Conservation (phyloP, 2,113 vertebrate species). For the Varanus salvator region DNA sequence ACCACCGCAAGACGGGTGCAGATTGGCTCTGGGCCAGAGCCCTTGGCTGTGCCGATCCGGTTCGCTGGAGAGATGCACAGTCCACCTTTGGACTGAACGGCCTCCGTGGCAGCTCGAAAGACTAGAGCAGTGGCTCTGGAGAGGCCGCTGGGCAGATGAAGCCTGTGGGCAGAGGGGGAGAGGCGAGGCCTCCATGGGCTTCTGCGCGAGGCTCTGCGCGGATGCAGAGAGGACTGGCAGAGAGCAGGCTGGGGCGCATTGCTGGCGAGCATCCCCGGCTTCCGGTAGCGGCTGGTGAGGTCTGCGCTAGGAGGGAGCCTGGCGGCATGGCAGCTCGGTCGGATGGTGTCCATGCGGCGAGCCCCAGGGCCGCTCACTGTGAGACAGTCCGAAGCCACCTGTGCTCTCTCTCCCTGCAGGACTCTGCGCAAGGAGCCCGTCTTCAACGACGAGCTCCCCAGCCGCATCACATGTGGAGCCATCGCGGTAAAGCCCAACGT, state of each 20-base stretch:
- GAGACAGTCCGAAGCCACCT: neutral
- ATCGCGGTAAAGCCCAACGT: slow-evolving; percentile 83
- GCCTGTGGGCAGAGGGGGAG: neutral
- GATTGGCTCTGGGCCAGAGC: neutral
- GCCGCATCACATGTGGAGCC: slow-evolving; percentile 79
- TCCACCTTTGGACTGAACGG: too few species aligned
- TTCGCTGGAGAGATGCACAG: neutral
- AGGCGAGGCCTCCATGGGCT: neutral
- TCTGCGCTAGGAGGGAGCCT: too few species aligned
- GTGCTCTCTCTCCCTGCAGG: slow-evolving; percentile 63
- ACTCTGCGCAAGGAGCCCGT: slow-evolving; percentile 71
- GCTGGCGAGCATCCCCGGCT: too few species aligned
- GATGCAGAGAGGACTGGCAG: neutral
- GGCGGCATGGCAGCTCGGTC: too few species aligned
- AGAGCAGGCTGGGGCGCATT: too few species aligned
- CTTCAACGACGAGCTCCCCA: slow-evolving; percentile 85
- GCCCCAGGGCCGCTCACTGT: too few species aligned
- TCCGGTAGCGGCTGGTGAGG: too few species aligned
- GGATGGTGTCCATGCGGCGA: too few species aligned
- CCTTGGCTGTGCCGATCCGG: neutral
- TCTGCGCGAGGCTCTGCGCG: neutral
- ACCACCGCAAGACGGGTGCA: neutral
- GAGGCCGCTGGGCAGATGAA: neutral
- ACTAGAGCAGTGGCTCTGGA: neutral
- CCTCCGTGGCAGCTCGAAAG: too few species aligned